phyloP scores from a whole-genome alignment of 2,797 vertebrate genomes.

The Mormyrus hasselquistii region DNA sequence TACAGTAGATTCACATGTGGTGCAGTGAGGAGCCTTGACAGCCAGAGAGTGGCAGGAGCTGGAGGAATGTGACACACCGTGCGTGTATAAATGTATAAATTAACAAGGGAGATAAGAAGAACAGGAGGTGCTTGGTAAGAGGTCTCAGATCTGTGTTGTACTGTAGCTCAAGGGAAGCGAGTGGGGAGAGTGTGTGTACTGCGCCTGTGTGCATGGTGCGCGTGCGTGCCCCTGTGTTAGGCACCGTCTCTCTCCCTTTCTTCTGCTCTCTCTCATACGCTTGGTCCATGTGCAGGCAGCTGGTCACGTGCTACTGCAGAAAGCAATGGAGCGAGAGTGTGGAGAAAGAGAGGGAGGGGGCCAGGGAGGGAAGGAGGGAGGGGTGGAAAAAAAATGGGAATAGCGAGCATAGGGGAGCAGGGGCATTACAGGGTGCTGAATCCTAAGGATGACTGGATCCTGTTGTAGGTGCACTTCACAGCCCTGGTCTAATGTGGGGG shows the following conservation, averaged over 20 bases:
- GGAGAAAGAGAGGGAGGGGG: slow-evolving; percentile 34
- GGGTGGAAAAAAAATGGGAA: neutral
- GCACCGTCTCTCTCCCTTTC: slow-evolving; percentile 19
- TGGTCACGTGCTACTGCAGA: slow-evolving; percentile 70
- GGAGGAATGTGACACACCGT: neutral
- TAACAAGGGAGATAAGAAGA: neutral
- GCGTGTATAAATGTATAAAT: neutral
- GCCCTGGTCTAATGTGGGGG: neutral
- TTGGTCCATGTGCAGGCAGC: slow-evolving; percentile 64
- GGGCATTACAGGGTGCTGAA: neutral
- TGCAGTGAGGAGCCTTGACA: neutral
- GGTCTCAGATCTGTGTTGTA: neutral
- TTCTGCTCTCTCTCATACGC: slow-evolving; percentile 56
- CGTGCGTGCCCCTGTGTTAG: neutral
- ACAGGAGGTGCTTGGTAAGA: neutral
- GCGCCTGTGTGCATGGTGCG: neutral
- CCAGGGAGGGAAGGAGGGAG: slow-evolving; percentile 27
- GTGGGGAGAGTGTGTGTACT: neutral
- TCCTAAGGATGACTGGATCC: neutral
- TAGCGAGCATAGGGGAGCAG: neutral
- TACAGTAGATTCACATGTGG: neutral
- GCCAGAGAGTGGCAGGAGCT: neutral
- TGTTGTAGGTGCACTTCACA: neutral
- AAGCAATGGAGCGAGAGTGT: slow-evolving; percentile 43
- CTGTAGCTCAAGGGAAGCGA: neutral